Base-by-base conservation (phyloP, 2,113 vertebrate species). In the Tringa solitaria region DNA sequence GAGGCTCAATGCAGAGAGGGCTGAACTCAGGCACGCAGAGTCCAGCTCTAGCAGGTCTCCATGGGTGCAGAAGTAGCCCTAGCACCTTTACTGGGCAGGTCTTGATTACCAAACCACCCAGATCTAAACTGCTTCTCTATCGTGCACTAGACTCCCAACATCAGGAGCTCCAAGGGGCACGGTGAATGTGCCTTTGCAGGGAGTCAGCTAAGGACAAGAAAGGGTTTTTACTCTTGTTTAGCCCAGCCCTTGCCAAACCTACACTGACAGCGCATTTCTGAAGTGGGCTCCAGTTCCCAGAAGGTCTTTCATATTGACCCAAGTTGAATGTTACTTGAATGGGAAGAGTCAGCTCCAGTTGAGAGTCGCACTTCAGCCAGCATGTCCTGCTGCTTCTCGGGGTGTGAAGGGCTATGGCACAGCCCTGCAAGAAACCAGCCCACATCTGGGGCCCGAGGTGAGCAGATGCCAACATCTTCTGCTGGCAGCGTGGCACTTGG, bases 401-500 rank as follows among this genome's bases (percentile, higher is more conserved):
- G 35, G 37, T 23, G 37, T 0, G 0, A 61, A 90, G 18, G 43
- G 59, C 39, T 37, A 14, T 2, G 2, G 43, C 56, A 72, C 28
- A 69, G 39, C 48, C 21, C 39, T 32, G 64, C 50, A 45, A 69
- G 82, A 89, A 69, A 64, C 1, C 48, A 84, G 59, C 30, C 63
- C 43, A 22, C 17, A 11, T 10, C 30, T 57, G 32, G 39, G 27
- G 33, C 37, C 32, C 3, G 2, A 86, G 41, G 41, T 35, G 33
- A 75, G 27, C 1, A 2, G 24, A 10, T 23, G 18, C 15, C 28
- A 77, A 16, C 41, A 81, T 12, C 45, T 68, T 65, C 68, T 54
- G 59, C 18, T 56, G 83, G 56, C 27, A 27, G 28, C 19, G 23
- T 4, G 11, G 64, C 68, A 85, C n/a, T 8, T 17, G 21, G 46